Base-by-base conservation (phyloP, 2,797 vertebrate species). In the Lagocephalus sceleratus region DNA sequence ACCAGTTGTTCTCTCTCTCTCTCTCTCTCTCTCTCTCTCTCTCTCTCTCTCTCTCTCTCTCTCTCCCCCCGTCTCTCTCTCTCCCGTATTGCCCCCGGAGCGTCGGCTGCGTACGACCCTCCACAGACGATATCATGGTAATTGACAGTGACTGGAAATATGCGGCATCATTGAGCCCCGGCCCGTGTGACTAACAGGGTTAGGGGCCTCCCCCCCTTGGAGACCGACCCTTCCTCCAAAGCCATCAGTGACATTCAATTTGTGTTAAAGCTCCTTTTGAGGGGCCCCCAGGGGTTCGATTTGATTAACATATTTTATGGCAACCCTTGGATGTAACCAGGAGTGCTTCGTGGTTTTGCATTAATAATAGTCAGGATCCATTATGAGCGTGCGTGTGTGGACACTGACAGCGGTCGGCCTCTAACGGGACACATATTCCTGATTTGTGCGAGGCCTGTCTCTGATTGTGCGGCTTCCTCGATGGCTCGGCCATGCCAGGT, bases 141-240 rank as follows among this genome's bases (percentile, higher is more conserved):
- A 91, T 90, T 87, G 85, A 85, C 89, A 90, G 76, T 91, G 90
- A 91, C 90, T 90, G 87, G 85, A 91, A 89, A 91, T 91, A 91
- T 91, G 87, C 86, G 80, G 85, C 82, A 83, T 89, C 82, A 90
- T 87, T 89, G 87, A 91, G 81, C 72, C 75, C 63, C 76, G 73
- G 81, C 82, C 86, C 76, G 86, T 90, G 90, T 90, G 89, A 91
- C 90, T 91, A 91, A 91, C 84, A 85, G 89, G 86, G 88, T 90
- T 91, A 91, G 85, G 80, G 83, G 39, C 75, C 78, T 78, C 75
- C 85, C 73, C 19, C 77, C 75, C 78, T 90, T 84, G 78, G 68
- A 85, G 82, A 72, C 68, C 51, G n/a, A 62, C 72, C 79, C 78
- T 68, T 85, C 80, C 84, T 85, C 77, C 63, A 73, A 85, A 87